Conservation (phyloP, 2,888 invertebrate species). For the Acholoe squamosa region DNA sequence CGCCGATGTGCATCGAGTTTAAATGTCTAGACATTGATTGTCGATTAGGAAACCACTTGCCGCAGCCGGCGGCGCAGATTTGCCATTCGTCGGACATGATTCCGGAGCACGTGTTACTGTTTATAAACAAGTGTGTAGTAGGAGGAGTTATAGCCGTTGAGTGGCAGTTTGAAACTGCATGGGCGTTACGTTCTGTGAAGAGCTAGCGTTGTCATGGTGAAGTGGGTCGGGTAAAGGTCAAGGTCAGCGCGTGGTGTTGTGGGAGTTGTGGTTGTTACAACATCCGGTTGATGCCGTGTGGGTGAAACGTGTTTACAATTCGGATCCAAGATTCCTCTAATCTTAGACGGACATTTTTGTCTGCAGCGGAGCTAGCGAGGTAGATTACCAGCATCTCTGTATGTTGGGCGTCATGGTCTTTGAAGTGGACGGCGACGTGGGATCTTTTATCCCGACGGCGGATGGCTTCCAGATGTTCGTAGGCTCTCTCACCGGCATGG, state of each 20-base stretch:
- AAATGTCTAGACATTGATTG: no score
- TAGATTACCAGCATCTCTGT: not conserved
- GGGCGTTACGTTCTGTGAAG: not conserved
- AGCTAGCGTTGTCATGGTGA: not conserved
- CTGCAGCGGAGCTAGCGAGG: not conserved
- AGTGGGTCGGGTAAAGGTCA: not conserved
- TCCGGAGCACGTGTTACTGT: no score
- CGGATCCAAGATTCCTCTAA: constrained; percentile 18
- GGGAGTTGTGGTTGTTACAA: not conserved
- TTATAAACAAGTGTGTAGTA: not conserved
- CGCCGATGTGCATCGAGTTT: no score
- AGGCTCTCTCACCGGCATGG: no score
- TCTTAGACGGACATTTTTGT: no score
- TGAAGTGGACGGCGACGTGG: not conserved
- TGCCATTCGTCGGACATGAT: no score
- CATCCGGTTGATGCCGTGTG: constrained; percentile 5
- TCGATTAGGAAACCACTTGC: no score
- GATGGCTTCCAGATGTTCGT: not conserved
- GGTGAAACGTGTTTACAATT: no score
- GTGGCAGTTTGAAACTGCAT: no score
- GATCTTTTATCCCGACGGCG: not conserved
- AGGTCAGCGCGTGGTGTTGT: not conserved
- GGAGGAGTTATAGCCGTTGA: no score
- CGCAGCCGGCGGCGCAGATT: no score
- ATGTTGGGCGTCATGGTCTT: not conserved